Percentiles rank a stretch among this genome's conserved stretches.
Conservation (phyloP, 2,888 invertebrate genomes). For the Tetragnatha montana region DNA sequence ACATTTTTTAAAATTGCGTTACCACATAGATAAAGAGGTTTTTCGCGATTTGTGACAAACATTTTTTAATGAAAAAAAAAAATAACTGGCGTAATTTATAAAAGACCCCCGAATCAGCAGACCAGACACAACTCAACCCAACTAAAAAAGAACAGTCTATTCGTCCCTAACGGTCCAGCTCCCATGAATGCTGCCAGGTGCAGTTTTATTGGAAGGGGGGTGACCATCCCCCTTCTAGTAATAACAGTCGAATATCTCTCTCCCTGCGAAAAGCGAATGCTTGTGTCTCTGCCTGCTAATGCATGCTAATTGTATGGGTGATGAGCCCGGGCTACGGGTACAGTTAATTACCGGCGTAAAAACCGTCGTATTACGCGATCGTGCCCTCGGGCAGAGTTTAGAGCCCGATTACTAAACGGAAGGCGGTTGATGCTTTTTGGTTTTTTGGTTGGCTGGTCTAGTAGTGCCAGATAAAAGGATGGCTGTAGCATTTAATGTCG, state of each 20-base stretch:
- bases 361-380: conserved; percentile 65
- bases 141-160: background rate
- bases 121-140: background rate
- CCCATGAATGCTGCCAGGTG: conserved; percentile 64
- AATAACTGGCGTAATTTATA: too few relatives aligned
- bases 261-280: conserved; percentile 16
- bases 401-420: conserved; percentile 67
- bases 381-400: conserved; percentile 44
- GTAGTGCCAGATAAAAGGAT: background rate
- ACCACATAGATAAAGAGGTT: too few relatives aligned
- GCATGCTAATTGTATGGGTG: conserved; percentile 71
- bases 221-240: conserved; percentile 33
- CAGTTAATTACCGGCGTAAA: conserved; percentile 67
- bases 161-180: conserved; percentile 46
- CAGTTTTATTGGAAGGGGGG: conserved; percentile 47
- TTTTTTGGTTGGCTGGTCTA: background rate
- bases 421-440: conserved; percentile 43
- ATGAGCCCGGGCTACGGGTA: conserved; percentile 48
- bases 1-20: too few relatives aligned
- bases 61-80: too few relatives aligned
- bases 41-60: too few relatives aligned
- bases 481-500: background rate
- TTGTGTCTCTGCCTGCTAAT: conserved; percentile 65
- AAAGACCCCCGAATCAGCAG: background rate
- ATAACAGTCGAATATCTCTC: conserved; percentile 35